These are phyloP conservation scores for Unio pictorum DNA, from an alignment of 2,888 invertebrate genomes.

Conservation along the genomic window DNA sequence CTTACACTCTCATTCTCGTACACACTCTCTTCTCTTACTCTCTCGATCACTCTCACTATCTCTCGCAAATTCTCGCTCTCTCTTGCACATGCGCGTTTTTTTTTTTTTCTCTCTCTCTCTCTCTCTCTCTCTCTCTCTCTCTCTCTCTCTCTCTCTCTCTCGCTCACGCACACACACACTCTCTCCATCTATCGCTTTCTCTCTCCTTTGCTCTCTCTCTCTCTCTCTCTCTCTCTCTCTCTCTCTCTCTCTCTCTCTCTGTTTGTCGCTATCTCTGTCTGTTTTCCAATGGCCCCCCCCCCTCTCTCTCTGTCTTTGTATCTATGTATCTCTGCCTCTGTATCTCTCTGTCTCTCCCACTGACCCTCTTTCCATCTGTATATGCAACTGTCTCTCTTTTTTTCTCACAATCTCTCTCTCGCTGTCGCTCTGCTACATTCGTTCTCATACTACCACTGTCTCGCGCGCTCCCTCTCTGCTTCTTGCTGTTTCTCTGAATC, in stretches of 20 bases:
- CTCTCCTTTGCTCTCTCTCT: neutral
- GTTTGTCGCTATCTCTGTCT: too few relatives aligned
- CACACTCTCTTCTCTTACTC: neutral
- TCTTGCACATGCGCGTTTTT: neutral
- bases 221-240: constrained; percentile 3
- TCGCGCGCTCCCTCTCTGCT: neutral
- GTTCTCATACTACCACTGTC: neutral
- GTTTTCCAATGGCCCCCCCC: too few relatives aligned
- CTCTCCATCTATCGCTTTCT: neutral
- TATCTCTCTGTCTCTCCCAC: neutral
- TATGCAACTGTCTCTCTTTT: neutral
- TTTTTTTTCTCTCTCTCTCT: neutral
- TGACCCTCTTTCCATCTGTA: too few relatives aligned
- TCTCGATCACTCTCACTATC: neutral
- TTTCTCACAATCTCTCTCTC: neutral
- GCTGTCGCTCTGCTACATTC: neutral
- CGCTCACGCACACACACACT: neutral
- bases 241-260: neutral
- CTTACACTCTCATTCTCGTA: neutral
- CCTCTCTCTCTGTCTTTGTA: too few relatives aligned
- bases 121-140: constrained; percentile 1
- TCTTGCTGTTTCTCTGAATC: neutral
- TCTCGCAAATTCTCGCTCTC: neutral
- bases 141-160: constrained; percentile 1
- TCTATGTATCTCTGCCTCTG: neutral